Base-by-base conservation (phyloP, 2,113 vertebrate genomes). In the Pao palembangensis region DNA sequence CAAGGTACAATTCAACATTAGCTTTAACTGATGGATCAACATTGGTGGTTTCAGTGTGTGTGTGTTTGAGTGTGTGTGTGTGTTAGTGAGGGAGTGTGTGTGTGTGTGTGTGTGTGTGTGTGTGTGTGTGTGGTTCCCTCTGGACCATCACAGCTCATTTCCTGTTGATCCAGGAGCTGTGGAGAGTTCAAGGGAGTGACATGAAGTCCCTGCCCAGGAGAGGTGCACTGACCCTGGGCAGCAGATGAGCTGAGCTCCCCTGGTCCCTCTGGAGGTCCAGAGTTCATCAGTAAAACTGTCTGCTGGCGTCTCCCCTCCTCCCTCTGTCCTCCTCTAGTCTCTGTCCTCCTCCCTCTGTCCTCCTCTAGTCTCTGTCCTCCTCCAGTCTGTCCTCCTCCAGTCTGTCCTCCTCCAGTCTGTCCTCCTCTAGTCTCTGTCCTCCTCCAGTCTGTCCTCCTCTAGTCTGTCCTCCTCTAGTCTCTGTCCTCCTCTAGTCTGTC, bases 201-300 rank as follows among this genome's bases (percentile, higher is more conserved):
- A 56, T 54, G 16, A 42, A 55, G 65, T 52, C 42, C 38, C 0
- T 0, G 62, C 80, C 80, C 78, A 71, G 59, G 69, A 75, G 78
- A 75, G 73, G 61, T 10, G 73, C 74, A 50, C 64, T 52, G 81
- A 70, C 71, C 69, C 67, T 60, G 76, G 71, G 73, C 73, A 71
- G 74, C 46, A 67, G 76, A 78, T 71, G 76, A 77, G 78, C 78
- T 34, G 14, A 55, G 75, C 20, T 54, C 52, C 73, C 68, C 57
- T 0, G 23, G 12, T 76, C 62, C 62, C 80, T 53, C 57, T 23
- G 64, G 71, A 80, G 75, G 64, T 72, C 43, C 15, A 3, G 21
- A 34, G 58, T 17, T 70, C 58, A 73, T 83, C 77, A 79, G 58
- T 75, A 66, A 63, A 55, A 60, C 48, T 10, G 16, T 23, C 28